Evolutionary conservation across 2,113 vertebrate genomes (phyloP), one percentile per base, ranked within the genome.

Genomic region (Aix galericulata): DNA sequence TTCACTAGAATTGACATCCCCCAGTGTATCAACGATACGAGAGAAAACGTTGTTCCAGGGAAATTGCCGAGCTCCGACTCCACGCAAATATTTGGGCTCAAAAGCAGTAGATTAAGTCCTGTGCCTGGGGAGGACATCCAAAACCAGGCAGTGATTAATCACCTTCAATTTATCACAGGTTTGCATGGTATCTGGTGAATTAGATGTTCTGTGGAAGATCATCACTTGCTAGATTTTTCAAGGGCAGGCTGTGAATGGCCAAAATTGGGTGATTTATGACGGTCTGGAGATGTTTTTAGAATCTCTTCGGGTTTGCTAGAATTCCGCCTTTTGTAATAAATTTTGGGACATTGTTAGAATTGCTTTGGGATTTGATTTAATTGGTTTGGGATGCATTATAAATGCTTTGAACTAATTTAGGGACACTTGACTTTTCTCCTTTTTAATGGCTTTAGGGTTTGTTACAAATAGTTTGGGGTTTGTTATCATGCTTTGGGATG

Each of bases 21-120:
- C 52, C 15, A 3, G 4, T 8, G 31, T 8, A 23, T 3, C 1
- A 55, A 7, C 27, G 0, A 55, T 10, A 3, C 8, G 3, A 2
- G 29, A 32, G 2, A 56, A 42, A 26, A 42, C 53, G 13, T n/a
- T 74, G 56, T 56, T 56, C 22, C 6, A 0, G 22, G 29, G 29
- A 74, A 58, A 56, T 14, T 11, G 3, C 32, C 29, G 2, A 42
- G 56, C 15, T 56, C 16, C 0, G 1, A 25, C 3, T 6, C 40
- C 29, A 10, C 1, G 11, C 12, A n/a, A 75, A 75, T 58, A 26
- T 75, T 58, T 75, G 38, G 38, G 17, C 31, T 58, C 16, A n/a
- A 27, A 58, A 44, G 13, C 1, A 26, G 8, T 5, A 8, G n/a
- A 18, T 25, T 18, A 20, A 38, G 40, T 7, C 22, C 31, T 3